A percentile compares a stretch with the other conserved stretches of the same genome.
Conservation (phyloP, 2,797 vertebrate genomes). For the Melanotaenia pygmaea region DNA sequence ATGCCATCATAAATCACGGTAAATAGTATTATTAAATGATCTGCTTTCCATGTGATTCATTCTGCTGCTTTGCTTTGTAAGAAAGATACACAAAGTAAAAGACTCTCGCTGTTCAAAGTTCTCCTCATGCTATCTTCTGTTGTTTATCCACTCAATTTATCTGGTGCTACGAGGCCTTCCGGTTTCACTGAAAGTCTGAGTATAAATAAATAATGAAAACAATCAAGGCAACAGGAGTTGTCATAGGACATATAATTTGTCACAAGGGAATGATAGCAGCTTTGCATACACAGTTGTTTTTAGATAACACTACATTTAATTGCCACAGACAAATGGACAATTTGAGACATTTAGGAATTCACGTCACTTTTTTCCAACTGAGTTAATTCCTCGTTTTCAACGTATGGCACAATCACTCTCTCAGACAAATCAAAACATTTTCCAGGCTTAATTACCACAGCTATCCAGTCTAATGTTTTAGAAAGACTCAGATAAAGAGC, state of each 20-base stretch:
- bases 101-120: conserved; percentile 3
- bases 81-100: not conserved
- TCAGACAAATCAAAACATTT: conserved; percentile 49
- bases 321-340: not conserved
- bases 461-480: conserved; percentile 29
- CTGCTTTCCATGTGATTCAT: conserved; percentile 63
- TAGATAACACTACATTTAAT: conserved; percentile 34
- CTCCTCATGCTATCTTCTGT: conserved; percentile 2
- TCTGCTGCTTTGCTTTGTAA: conserved; percentile 42
- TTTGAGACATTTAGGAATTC: conserved; percentile 10
- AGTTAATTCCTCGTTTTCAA: conserved; percentile 31
- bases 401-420: conserved; percentile 32
- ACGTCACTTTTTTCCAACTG: conserved; percentile 3
- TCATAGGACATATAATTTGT: conserved; percentile 32
- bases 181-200: conserved; percentile 26
- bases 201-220: conserved; percentile 5
- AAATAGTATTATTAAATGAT: conserved; percentile 74
- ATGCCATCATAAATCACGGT: conserved; percentile 66
- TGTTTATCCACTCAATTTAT: conserved; percentile 17
- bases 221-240: conserved; percentile 26
- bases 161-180: conserved; percentile 2
- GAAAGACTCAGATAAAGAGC: conserved; percentile 34
- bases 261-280: conserved; percentile 36
- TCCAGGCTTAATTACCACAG: conserved; percentile 36
- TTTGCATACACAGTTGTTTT: conserved; percentile 37